Evolutionary conservation across 2,113 vertebrate genomes (phyloP).

Genomic region (Tychaedon coryphoeus): DNA sequence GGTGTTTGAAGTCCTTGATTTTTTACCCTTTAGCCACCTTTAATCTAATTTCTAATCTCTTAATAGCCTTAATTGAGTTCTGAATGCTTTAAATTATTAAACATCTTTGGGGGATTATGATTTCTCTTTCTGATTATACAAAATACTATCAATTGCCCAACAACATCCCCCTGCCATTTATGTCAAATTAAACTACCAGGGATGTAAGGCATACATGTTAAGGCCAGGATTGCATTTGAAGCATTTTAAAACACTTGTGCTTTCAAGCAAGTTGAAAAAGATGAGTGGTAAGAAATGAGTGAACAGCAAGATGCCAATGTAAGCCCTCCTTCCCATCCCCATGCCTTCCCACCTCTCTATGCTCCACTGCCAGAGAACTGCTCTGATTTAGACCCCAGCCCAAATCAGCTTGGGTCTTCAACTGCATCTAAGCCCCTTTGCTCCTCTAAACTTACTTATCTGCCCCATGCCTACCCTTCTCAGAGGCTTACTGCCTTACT

Average conservation of each 20-base stretch:
- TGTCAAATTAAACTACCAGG: background rate
- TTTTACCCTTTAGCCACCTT: slow-evolving; percentile 54
- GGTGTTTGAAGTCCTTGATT: slow-evolving; percentile 59
- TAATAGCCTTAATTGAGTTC: slow-evolving; percentile 56
- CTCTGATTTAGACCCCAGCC: background rate
- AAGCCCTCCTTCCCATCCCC: background rate
- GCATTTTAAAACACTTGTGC: background rate
- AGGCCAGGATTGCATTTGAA: background rate
- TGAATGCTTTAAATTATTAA: slow-evolving; percentile 41
- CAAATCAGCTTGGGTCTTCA: background rate
- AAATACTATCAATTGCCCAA: background rate
- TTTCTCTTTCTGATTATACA: slow-evolving; percentile 32
- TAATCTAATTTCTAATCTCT: slow-evolving; percentile 61
- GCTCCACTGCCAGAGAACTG: background rate
- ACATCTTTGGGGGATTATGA: background rate
- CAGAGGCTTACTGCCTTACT: background rate
- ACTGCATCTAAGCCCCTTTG: background rate
- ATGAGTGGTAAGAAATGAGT: background rate
- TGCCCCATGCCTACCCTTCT: background rate
- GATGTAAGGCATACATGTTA: background rate
- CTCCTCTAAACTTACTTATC: background rate
- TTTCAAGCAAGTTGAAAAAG: background rate
- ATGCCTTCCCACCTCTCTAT: background rate
- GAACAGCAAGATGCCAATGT: background rate
- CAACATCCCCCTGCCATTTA: background rate